phyloP scores from a whole-genome alignment of 2,888 invertebrate genomes.

The Microdon myrmicae region DNA sequence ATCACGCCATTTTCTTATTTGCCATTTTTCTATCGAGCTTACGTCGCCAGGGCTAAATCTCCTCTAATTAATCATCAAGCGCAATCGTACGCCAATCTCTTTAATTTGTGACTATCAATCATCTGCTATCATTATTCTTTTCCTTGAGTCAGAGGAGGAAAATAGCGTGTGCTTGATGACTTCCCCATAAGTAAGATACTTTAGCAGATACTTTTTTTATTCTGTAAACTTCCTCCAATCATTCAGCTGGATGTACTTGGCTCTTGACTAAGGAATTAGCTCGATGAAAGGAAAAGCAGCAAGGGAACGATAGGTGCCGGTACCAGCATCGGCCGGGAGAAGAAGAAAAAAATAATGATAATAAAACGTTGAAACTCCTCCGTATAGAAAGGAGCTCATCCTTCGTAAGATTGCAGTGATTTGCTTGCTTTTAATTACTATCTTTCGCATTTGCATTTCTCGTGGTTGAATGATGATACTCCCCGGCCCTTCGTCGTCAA shows the following conservation, averaged over 20 bases:
- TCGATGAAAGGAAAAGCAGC: no score
- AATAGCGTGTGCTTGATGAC: constrained; percentile 50
- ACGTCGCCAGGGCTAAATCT: no score
- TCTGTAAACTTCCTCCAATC: no score
- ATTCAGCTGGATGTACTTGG: no score
- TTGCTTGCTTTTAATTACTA: constrained; percentile 52
- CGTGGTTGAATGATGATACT: not conserved
- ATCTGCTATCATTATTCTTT: constrained; percentile 52
- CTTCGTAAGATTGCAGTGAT: constrained; percentile 42
- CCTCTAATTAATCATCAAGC: constrained; percentile 51
- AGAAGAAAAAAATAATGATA: constrained; percentile 3
- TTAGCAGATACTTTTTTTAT: constrained; percentile 50
- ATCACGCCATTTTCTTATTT: no score
- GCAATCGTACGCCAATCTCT: constrained; percentile 53
- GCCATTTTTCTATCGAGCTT: no score
- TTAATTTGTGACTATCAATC: constrained; percentile 52
- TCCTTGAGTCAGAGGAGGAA: constrained; percentile 23
- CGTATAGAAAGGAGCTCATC: constrained; percentile 25
- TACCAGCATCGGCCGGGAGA: not conserved
- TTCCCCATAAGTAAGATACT: constrained; percentile 52
- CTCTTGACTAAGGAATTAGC: no score
- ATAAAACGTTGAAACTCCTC: not conserved
- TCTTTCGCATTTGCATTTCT: constrained; percentile 46
- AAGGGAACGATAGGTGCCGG: no score
- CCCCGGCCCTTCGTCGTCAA: not conserved